phyloP scores from a whole-genome alignment of 2,797 vertebrate genomes.

The Ambastaia sidthimunki region DNA sequence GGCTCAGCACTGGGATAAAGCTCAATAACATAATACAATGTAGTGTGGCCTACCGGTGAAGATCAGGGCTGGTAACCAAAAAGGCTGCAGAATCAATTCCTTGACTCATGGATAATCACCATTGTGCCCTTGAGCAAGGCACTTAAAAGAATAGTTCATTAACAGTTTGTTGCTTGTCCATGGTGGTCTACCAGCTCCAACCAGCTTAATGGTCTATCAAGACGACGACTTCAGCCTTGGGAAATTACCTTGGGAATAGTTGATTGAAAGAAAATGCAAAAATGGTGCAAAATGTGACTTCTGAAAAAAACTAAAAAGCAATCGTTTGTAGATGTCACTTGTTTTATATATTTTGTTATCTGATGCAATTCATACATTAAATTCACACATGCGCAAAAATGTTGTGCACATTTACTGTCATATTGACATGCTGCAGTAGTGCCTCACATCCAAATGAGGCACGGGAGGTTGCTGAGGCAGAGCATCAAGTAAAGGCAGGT shows the following conservation, averaged over 20 bases:
- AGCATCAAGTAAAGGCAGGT: neutral
- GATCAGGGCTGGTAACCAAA: conserved; percentile 3
- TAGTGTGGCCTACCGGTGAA: neutral
- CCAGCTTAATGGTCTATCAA: too few species aligned
- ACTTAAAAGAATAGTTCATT: neutral
- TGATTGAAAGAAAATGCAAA: too few species aligned
- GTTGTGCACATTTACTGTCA: neutral
- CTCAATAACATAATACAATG: neutral
- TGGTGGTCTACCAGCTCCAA: too few species aligned
- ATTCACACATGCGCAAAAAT: too few species aligned
- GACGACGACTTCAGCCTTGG: too few species aligned
- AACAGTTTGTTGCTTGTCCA: too few species aligned
- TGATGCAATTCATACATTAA: too few species aligned
- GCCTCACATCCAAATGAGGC: conserved; percentile 5
- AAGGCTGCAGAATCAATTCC: neutral
- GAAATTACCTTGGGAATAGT: too few species aligned
- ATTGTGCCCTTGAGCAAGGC: neutral
- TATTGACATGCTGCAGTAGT: neutral
- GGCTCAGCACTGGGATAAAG: neutral
- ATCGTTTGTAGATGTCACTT: neutral
- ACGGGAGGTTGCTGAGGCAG: neutral
- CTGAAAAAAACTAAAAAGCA: too few species aligned
- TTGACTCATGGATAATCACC: neutral
- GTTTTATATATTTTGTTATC: neutral
- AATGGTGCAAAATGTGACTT: too few species aligned